These are phyloP conservation scores for Adelognathus sp. DNA, from an alignment of 2,888 invertebrate genomes.

Conservation along the genomic window DNA sequence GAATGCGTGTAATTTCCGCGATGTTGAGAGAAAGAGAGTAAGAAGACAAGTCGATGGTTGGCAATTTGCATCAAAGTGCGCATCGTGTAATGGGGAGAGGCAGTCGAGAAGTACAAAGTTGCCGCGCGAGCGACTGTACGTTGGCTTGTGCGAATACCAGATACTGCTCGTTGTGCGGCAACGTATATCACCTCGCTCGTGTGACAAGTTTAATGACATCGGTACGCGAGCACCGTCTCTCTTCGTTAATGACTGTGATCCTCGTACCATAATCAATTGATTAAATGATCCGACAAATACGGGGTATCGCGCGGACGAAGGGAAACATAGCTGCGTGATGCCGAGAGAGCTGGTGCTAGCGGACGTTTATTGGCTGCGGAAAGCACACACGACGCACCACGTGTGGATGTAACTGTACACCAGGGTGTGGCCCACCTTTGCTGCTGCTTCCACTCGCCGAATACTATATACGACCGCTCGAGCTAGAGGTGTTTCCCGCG, in stretches of 20 bases:
- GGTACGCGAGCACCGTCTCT: slow-evolving; percentile 1
- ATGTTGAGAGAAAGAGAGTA: neutral
- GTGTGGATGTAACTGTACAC: slow-evolving; percentile 44
- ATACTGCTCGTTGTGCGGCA: neutral
- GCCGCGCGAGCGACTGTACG: neutral
- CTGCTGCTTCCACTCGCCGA: slow-evolving; percentile 8
- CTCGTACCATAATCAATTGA: slow-evolving; percentile 28
- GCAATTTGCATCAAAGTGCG: slow-evolving; percentile 43
- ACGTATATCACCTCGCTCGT: neutral
- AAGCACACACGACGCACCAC: slow-evolving; percentile 23
- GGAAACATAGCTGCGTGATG: neutral
- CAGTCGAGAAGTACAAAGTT: slow-evolving; percentile 27
- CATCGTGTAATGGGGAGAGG: neutral
- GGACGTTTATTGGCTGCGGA: slow-evolving; percentile 20
- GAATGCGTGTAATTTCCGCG: slow-evolving; percentile 5
- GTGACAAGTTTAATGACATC: slow-evolving; percentile 32
- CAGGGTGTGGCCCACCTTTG: slow-evolving; percentile 47
- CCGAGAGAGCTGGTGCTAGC: neutral
- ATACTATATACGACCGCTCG: slow-evolving; percentile 24
- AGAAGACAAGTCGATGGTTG: slow-evolving; percentile 6
- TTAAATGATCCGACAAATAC: slow-evolving; percentile 5
- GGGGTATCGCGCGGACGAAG: neutral
- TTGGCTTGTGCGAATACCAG: neutral
- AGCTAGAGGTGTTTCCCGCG: neutral
- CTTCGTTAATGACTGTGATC: slow-evolving; percentile 7